Evolutionary conservation across 2,113 vertebrate genomes (phyloP), one percentile per base, ranked within the genome.

Genomic region (Benitochromis conjunctus): DNA sequence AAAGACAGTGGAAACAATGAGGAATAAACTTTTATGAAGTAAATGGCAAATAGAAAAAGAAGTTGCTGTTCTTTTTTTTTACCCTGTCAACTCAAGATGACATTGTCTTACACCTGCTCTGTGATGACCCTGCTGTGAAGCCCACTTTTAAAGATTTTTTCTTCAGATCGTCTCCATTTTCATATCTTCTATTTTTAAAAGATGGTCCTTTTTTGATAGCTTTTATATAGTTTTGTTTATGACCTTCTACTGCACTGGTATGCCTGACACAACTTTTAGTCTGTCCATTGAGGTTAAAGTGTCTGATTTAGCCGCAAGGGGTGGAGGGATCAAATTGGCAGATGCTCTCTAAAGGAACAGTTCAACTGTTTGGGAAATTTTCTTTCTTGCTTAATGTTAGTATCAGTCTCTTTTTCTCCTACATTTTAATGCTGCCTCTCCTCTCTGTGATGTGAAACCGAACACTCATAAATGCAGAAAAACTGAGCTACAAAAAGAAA

Each of bases 11-110:
- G 64, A 85, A 53, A 81, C 71, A 86, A 48, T 62, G 66, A 85
- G 29, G 29, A 83, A 87, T 83, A 5, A 64, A 64, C 86, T 89
- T 92, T 91, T 80, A 85, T 88, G 26, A 88, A 41, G 69, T 26
- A 80, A 91, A 76, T 5, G 24, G 43, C 24, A 85, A 88, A 56
- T 83, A 66, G 55, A 88, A 88, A 82, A 55, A 60, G 84, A 71
- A 54, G 24, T 89, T 21, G 66, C 81, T 88, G 58, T 74, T 31
- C 69, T 85, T 82, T 85, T 82, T 85, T 82, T 85, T 81, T 82
- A 83, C 82, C 55, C 78, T 76, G 57, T 55, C 19, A 60, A 80
- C 62, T 84, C 36, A 74, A 78, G 56, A 83, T 69, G 21, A 81
- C 31, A 56, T 51, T 38, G 11, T 34, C 6, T 69, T 41, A 83